Conservation (phyloP, 2,888 invertebrate genomes). For the Euplexia lucipara region DNA sequence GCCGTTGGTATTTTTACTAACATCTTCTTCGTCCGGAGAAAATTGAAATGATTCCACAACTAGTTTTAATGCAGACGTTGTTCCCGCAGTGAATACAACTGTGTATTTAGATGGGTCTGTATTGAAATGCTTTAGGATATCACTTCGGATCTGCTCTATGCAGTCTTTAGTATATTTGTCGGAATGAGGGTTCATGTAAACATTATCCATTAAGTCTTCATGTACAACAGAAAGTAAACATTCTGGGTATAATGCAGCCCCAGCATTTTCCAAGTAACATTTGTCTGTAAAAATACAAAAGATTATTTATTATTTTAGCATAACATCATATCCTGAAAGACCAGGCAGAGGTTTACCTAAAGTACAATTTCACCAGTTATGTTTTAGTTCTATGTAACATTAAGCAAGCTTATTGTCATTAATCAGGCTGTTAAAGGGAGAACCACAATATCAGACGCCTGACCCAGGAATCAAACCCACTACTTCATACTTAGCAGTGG, state of each 20-base stretch:
- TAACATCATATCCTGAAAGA: too few species aligned
- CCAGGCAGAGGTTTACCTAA: too few species aligned
- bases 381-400: too few species aligned
- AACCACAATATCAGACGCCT: too few species aligned
- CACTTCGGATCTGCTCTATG: conserved; percentile 95
- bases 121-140: conserved; percentile 96
- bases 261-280: conserved; percentile 97
- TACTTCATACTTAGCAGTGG: too few species aligned
- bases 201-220: conserved; percentile 92
- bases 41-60: conserved; percentile 96
- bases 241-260: conserved; percentile 95
- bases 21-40: conserved; percentile 68
- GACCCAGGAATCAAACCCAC: too few species aligned
- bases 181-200: conserved; percentile 98
- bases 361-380: too few species aligned
- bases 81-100: conserved; percentile 98
- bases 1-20: conserved; percentile 82
- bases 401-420: too few species aligned
- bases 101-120: conserved; percentile 95
- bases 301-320: too few species aligned
- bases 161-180: conserved; percentile 96
- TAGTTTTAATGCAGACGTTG: conserved; percentile 96
- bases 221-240: conserved; percentile 93
- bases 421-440: too few species aligned
- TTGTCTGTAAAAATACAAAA: conserved; percentile 87